Evolutionary conservation across 2,888 invertebrate genomes (phyloP).

Genomic region (Synergus itoensis): DNA sequence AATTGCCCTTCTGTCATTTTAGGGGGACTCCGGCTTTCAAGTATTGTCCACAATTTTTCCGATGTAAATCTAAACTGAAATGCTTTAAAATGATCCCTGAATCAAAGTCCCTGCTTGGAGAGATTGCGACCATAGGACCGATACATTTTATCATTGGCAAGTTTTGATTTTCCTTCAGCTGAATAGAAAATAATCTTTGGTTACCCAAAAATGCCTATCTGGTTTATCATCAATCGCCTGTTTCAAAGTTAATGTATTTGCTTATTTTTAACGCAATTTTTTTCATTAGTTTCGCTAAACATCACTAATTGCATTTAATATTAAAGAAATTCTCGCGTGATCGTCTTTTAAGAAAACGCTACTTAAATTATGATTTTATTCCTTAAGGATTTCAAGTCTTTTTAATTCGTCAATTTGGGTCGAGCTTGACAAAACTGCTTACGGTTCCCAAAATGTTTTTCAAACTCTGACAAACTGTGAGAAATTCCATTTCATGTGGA

Average conservation of each 20-base stretch:
- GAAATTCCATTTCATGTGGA: background rate
- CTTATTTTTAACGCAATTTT: background rate
- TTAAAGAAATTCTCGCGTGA: constrained; percentile 20
- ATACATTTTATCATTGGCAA: constrained; percentile 49
- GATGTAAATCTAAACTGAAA: constrained; percentile 7
- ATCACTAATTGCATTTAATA: constrained; percentile 12
- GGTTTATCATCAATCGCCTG: constrained; percentile 56
- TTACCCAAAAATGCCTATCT: constrained; percentile 64
- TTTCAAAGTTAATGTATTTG: constrained; percentile 49
- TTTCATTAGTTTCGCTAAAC: background rate
- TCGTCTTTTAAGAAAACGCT: constrained; percentile 27
- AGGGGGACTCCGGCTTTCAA: constrained; percentile 22
- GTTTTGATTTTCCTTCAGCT: constrained; percentile 54
- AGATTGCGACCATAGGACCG: constrained; percentile 49
- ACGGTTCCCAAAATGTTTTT: constrained; percentile 9
- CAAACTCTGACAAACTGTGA: background rate
- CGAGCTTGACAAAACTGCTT: constrained; percentile 16
- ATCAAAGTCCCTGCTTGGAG: constrained; percentile 55
- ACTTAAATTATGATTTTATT: constrained; percentile 22
- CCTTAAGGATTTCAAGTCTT: constrained; percentile 14
- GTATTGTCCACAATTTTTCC: constrained; percentile 42
- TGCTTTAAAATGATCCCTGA: constrained; percentile 61
- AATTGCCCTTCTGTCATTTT: constrained; percentile 10
- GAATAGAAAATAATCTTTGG: constrained; percentile 65
- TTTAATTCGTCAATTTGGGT: constrained; percentile 33